Conservation (phyloP, 2,113 vertebrate genomes). For the Procavia capensis region DNA sequence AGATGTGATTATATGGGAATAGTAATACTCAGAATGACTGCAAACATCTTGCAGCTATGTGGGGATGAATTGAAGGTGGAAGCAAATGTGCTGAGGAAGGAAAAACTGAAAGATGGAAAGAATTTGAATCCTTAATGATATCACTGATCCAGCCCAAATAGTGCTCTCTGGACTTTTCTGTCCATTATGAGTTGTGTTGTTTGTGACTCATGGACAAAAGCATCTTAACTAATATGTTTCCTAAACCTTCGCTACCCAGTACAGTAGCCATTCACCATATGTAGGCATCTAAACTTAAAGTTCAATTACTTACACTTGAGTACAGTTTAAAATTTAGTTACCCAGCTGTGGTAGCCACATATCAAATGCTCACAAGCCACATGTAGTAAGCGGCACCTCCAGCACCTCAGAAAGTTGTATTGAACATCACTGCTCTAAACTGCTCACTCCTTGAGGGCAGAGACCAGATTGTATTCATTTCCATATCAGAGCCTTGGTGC, state of each 20-base stretch:
- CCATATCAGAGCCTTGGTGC: too few species aligned
- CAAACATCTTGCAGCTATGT: background rate
- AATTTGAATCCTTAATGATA: background rate
- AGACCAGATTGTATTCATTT: background rate
- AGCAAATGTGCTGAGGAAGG: background rate
- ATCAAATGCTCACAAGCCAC: accelerated
- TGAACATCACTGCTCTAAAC: background rate
- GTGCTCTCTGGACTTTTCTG: background rate
- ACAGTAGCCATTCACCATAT: background rate
- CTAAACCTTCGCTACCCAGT: background rate
- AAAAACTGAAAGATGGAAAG: background rate
- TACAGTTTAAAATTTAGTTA: background rate
- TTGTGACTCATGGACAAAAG: background rate
- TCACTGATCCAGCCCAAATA: background rate
- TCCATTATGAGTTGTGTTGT: background rate
- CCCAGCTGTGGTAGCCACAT: background rate
- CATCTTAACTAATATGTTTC: accelerated
- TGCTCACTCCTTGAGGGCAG: background rate
- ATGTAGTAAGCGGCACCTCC: accelerated
- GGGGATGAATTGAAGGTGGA: background rate
- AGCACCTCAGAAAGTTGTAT: background rate
- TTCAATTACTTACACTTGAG: background rate
- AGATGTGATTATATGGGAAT: background rate
- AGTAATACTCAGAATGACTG: background rate
- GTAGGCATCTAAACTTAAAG: background rate